These are phyloP conservation scores for Struthidea cinerea DNA, from an alignment of 2,113 vertebrate species.

Conservation along the genomic window DNA sequence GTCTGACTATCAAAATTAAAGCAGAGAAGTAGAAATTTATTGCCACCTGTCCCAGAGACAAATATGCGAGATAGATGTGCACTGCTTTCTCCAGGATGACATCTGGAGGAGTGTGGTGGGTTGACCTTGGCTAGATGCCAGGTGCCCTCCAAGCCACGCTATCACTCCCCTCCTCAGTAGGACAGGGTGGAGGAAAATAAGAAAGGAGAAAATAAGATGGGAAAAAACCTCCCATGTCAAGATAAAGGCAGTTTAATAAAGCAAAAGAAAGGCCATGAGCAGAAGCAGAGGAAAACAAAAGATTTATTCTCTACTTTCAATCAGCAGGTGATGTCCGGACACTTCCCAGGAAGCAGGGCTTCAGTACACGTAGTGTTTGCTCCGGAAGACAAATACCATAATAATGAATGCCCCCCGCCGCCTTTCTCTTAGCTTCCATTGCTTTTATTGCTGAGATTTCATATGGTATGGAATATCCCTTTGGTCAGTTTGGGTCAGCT, in stretches of 20 bases:
- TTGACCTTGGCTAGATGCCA: background rate
- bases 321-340: background rate
- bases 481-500: background rate
- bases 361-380: background rate
- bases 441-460: background rate
- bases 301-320: background rate
- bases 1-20: slow-evolving; percentile 65
- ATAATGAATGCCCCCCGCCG: rapidly evolving
- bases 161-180: background rate
- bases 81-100: slow-evolving; percentile 28
- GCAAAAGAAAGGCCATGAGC: background rate
- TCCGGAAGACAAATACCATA: rapidly evolving
- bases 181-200: background rate
- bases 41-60: slow-evolving; percentile 52
- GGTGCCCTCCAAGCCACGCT: background rate
- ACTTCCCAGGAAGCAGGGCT: background rate
- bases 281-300: background rate
- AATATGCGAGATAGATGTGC: slow-evolving; percentile 44
- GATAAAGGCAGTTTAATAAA: slow-evolving; percentile 5
- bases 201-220: background rate
- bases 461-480: background rate
- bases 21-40: slow-evolving; percentile 60
- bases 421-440: background rate
- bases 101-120: slow-evolving; percentile 10
- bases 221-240: background rate